Conservation (phyloP, 2,113 vertebrate genomes). For the Trochalopteron elliotii region DNA sequence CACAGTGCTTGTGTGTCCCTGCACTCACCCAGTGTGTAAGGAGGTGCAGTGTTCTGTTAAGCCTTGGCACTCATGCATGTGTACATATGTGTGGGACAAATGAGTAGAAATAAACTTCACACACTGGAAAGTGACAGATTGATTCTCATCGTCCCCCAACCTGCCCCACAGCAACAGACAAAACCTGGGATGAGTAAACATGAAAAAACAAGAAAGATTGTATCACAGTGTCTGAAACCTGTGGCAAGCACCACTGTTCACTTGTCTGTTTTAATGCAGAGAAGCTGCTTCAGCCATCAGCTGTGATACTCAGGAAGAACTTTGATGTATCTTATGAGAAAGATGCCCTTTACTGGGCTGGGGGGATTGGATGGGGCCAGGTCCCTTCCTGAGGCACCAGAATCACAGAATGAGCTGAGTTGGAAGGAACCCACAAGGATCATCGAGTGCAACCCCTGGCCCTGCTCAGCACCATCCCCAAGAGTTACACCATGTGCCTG, state of each 20-base stretch:
- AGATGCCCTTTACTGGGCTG: not conserved
- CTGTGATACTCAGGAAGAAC: not conserved
- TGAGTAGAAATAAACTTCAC: conserved; percentile 48
- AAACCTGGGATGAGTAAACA: conserved; percentile 57
- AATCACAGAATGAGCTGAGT: not conserved
- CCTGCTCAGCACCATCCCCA: not conserved
- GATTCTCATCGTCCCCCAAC: conserved; percentile 63
- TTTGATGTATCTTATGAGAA: not conserved
- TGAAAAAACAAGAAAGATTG: conserved; percentile 70
- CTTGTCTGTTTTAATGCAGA: not conserved
- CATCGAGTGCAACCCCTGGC: accelerated
- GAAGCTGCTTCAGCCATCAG: not conserved
- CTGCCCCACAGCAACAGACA: conserved; percentile 62
- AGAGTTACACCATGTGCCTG: accelerated
- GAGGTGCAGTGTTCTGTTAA: conserved; percentile 39
- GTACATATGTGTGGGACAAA: not conserved
- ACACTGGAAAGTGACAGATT: conserved; percentile 29
- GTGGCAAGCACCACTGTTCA: not conserved
- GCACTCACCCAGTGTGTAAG: conserved; percentile 25
- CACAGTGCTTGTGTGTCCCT: conserved; percentile 45
- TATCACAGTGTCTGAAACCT: not conserved
- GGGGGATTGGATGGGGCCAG: not conserved
- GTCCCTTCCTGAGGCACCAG: not conserved
- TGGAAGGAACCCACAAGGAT: not conserved
- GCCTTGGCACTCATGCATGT: not conserved